These are phyloP conservation scores for Drosophila nigromelanica DNA, from an alignment of 1,140 invertebrate genomes.

Conservation along the genomic window DNA sequence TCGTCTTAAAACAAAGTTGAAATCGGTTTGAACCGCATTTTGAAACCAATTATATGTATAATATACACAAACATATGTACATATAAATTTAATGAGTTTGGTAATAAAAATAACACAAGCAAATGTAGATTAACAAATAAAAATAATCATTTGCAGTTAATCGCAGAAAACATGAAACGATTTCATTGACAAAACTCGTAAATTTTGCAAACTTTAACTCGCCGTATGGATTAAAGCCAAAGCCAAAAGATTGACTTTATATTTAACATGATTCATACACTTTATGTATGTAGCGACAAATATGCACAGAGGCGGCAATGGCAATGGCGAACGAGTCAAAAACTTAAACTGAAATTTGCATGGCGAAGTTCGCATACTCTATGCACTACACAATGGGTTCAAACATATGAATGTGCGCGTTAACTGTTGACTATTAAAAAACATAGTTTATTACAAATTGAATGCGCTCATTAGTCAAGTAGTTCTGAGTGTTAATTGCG, in stretches of 20 bases:
- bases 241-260: conserved; percentile 66
- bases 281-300: conserved; percentile 15
- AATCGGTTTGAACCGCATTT: conserved; percentile 13
- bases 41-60: conserved; percentile 1
- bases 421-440: not conserved
- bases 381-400: not conserved
- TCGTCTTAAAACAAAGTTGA: conserved; percentile 20
- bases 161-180: conserved; percentile 23
- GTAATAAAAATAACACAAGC: conserved; percentile 3
- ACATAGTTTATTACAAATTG: not conserved
- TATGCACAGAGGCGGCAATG: conserved; percentile 13
- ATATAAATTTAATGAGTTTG: conserved; percentile 6
- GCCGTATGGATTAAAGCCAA: conserved; percentile 43
- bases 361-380: conserved; percentile 54
- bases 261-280: conserved; percentile 72
- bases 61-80: not conserved
- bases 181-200: conserved; percentile 34
- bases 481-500: not conserved
- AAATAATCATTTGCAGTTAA: conserved; percentile 19
- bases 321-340: conserved; percentile 43
- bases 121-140: conserved; percentile 28
- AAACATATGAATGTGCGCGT: not conserved
- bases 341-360: conserved; percentile 59
- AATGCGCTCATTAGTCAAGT: not conserved
- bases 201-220: conserved; percentile 23